A percentile compares a stretch with the other conserved stretches of the same genome.
Evolutionary conservation across 2,888 invertebrate genomes (phyloP).

Genomic region (Cactoblastis cactorum): DNA sequence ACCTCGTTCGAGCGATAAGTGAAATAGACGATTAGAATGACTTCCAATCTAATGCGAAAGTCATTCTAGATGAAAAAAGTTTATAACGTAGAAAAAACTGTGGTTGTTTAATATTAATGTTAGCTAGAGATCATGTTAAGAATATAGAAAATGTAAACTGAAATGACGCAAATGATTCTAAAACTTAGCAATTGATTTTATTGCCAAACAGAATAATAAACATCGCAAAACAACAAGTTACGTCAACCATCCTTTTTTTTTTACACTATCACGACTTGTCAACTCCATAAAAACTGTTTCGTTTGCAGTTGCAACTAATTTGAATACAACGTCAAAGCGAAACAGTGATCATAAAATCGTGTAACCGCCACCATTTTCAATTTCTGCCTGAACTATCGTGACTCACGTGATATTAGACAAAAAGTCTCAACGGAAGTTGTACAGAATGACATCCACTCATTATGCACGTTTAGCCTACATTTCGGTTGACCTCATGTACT

Average conservation of each 20-base stretch:
- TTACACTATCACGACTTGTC: too few relatives aligned
- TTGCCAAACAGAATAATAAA: too few relatives aligned
- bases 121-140: too few relatives aligned
- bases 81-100: not conserved
- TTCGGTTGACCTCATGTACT: slow-evolving; percentile 42
- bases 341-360: not conserved
- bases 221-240: too few relatives aligned
- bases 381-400: not conserved
- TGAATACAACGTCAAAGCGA: not conserved
- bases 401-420: slow-evolving; percentile 8
- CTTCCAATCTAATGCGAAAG: not conserved
- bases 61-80: not conserved
- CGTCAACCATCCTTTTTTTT: too few relatives aligned
- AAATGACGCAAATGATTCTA: too few relatives aligned
- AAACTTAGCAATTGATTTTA: too few relatives aligned
- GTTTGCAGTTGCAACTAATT: not conserved
- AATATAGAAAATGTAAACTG: too few relatives aligned
- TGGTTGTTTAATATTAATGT: not conserved
- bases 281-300: not conserved
- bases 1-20: slow-evolving; percentile 29
- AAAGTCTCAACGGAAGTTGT: slow-evolving; percentile 24
- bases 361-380: slow-evolving; percentile 7
- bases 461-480: slow-evolving; percentile 48
- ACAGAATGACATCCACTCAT: slow-evolving; percentile 42
- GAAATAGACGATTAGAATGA: slow-evolving; percentile 30